These are phyloP conservation scores for Pandemis cinnamomeana DNA, from an alignment of 2,888 invertebrate species.

Conservation along the genomic window DNA sequence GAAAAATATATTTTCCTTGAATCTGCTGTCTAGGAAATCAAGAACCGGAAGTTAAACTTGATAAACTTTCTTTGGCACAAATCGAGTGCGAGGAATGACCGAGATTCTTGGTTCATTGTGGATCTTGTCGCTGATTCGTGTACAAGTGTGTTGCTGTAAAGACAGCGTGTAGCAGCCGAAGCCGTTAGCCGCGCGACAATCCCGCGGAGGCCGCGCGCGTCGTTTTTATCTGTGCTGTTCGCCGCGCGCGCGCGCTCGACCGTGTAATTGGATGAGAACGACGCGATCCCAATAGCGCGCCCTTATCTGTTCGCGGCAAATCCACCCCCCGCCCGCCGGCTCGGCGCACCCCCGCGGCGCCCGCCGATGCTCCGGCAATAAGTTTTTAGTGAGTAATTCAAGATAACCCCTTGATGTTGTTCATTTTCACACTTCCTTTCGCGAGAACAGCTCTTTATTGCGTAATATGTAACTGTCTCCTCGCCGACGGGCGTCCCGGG, in stretches of 20 bases:
- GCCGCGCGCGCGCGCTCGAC: constrained; percentile 81
- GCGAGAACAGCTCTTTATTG: constrained; percentile 85
- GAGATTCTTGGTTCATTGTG: neutral
- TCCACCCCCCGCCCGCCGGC: constrained; percentile 65
- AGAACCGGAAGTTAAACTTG: neutral
- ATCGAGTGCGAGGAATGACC: neutral
- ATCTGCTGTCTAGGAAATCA: neutral
- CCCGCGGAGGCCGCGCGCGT: constrained; percentile 79
- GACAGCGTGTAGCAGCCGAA: constrained; percentile 75
- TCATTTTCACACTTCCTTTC: constrained; percentile 85
- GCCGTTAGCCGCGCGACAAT: constrained; percentile 80
- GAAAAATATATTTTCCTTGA: neutral
- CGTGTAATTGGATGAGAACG: constrained; percentile 85
- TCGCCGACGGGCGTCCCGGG: constrained; percentile 79
- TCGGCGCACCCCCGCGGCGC: constrained; percentile 54
- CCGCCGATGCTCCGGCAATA: constrained; percentile 72
- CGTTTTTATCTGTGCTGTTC: constrained; percentile 81
- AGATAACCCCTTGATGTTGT: constrained; percentile 85
- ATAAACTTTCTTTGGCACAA: neutral
- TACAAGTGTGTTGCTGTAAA: constrained; percentile 59
- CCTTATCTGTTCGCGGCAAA: constrained; percentile 84
- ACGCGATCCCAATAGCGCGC: constrained; percentile 83
- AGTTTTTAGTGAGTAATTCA: constrained; percentile 85
- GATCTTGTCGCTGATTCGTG: constrained; percentile 49
- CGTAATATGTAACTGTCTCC: constrained; percentile 84